These are phyloP conservation scores for Podarcis muralis DNA, from an alignment of 2,113 vertebrate species.

Conservation along the genomic window DNA sequence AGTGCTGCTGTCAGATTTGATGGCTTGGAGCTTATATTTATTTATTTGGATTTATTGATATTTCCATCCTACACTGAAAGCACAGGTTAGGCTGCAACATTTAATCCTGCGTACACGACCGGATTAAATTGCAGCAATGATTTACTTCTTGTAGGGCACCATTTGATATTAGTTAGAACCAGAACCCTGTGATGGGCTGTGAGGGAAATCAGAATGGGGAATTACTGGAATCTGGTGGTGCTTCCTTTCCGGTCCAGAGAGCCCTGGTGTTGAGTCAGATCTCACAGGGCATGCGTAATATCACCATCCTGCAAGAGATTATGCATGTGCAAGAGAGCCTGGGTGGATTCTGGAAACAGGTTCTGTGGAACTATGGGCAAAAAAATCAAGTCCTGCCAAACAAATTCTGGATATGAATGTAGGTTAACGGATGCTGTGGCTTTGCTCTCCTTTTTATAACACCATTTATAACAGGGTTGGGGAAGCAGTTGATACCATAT, in stretches of 20 bases:
- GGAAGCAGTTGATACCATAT: too few species aligned
- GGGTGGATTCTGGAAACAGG: neutral
- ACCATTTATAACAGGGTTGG: neutral
- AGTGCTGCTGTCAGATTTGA: neutral
- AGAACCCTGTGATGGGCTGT: neutral
- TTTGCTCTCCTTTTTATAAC: neutral
- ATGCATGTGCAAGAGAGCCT: too few species aligned
- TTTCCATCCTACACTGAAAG: neutral
- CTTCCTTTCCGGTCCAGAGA: too few species aligned
- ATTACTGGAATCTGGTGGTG: neutral
- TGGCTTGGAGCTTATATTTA: fast-evolving
- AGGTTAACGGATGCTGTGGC: neutral
- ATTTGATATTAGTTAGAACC: neutral
- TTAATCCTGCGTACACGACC: neutral
- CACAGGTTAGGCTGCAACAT: neutral
- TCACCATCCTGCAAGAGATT: neutral
- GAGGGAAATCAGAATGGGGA: neutral
- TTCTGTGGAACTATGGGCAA: neutral
- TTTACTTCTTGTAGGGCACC: neutral
- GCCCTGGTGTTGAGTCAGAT: neutral
- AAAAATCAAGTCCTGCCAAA: neutral
- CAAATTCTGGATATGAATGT: neutral
- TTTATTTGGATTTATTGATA: neutral
- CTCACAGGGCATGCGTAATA: neutral
- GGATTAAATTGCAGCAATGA: neutral